Evolutionary conservation across 2,797 vertebrate genomes (phyloP), one percentile per base, ranked within the genome.

Genomic region (Saxicola maurus): DNA sequence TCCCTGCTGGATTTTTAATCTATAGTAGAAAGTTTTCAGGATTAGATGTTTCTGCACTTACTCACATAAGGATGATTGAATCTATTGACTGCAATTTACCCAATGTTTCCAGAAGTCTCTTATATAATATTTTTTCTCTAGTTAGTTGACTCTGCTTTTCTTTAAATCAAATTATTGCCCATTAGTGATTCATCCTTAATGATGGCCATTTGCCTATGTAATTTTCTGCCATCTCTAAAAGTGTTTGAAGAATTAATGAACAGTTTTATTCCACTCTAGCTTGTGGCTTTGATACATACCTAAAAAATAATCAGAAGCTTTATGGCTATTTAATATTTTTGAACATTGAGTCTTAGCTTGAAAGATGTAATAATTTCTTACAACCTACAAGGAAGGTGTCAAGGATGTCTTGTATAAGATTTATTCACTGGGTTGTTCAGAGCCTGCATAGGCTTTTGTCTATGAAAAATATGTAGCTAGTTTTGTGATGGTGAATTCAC

Each of bases 171-270:
- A 64, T 89, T 89, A 46, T 79, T 82, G 11, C 6, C 61, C 17
- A 64, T 87, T 90, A 85, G 68, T 74, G 75, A 82, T 87, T 89
- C 75, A 79, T 84, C 35, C 27, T 64, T 71, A 90, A 82, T 51
- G 59, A 88, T 81, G 81, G 68, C 68, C 82, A 42, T 92, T 91
- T 91, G 38, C 65, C 48, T 53, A 0, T 65, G 42, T 61, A 68
- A 86, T 92, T 79, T 94, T 94, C 57, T 91, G 65, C 42, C 2
- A 11, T 89, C 42, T 84, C 78, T 82, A 67, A 42, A 91, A 78
- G 27, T 66, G 68, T 83, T 83, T 88, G 74, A 92, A 75, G 74
- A 73, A 86, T 91, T 90, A 86, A 89, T 84, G 74, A 90, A 79
- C 52, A 60, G n/a, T 73, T 94, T 94, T 84, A 59, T 93, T 83